Base-by-base conservation (phyloP, 2,888 invertebrate species). In the Archips xylosteana region DNA sequence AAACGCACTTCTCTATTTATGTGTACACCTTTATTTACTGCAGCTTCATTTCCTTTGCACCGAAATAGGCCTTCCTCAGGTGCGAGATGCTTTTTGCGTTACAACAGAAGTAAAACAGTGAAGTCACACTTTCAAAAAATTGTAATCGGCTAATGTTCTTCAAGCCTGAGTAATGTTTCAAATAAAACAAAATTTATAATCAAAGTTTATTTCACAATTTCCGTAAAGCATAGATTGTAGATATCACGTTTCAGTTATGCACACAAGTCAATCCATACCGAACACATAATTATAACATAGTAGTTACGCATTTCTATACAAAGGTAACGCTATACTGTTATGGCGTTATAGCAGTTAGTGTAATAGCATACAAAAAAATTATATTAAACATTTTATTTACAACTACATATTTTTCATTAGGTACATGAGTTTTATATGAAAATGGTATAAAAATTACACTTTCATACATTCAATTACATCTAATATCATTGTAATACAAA, bases 361-460 rank as follows among this genome's bases (percentile, higher is more conserved):
- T 89, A 88, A 84, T 92, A 87, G 91, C 92, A 90, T 92, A 92
- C 88, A 92, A 49, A 92, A 92, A 87, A 92, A 89, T 90, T 90
- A 91, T 89, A 91, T 90, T 92, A 91, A 90, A 90, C 88, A 89
- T 85, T 79, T 83, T 87, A 88, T 94, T 93, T 94, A 94, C 93
- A 94, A 85, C 87, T 92, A 92, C 87, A 86, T 87, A 89, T 83
- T 87, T 88, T 88, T 57, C 89, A 90, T 90, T 91, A 94, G 93
- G 92, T 94, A 94, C 92, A 93, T 86, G 91, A 93, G 91, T 92
- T 92, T 87, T 92, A 92, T 94, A 94, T 91, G 93, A 93, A 94
- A 94, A 92, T 90, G 88, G 94, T 94, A 94, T 92, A 94, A 94
- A 94, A 94, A 93, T 93, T 94, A 94, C 94, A 92, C 89, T 92